Evolutionary conservation across 2,888 invertebrate species (phyloP).

Genomic region (Amphipyra berbera): DNA sequence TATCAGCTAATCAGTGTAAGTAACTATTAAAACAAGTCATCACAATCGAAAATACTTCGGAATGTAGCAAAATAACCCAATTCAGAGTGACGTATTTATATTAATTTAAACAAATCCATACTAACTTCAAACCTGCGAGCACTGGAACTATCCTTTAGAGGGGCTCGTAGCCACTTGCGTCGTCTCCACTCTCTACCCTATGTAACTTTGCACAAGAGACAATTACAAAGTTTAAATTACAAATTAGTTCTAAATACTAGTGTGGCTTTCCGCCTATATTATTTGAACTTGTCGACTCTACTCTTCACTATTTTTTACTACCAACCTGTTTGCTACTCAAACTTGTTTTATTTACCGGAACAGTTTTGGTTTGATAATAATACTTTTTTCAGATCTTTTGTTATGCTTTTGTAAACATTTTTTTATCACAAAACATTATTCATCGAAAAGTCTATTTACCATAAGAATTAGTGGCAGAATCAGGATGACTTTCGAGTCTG

Average conservation of each 20-base stretch:
- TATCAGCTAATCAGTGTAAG: too few species aligned
- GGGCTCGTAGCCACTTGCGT: too few species aligned
- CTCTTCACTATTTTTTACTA: not conserved
- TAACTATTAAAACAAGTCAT: too few species aligned
- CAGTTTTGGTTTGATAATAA: not conserved
- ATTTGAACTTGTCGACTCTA: constrained; percentile 3
- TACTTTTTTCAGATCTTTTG: not conserved
- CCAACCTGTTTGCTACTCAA: not conserved
- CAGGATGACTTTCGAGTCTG: not conserved
- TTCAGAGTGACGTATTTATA: too few species aligned
- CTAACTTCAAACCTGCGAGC: constrained; percentile 6
- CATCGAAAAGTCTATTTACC: not conserved
- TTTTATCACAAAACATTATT: not conserved
- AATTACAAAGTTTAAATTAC: constrained; percentile 51
- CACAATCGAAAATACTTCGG: too few species aligned
- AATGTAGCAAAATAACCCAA: too few species aligned
- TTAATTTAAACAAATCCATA: too few species aligned
- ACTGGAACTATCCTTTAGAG: not conserved
- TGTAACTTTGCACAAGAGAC: constrained; percentile 35
- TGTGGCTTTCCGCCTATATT: constrained; percentile 29
- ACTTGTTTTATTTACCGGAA: not conserved
- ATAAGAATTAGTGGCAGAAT: not conserved
- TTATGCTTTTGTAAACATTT: not conserved
- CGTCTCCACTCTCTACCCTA: constrained; percentile 3
- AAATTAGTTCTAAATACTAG: constrained; percentile 47